Evolutionary conservation across 2,797 vertebrate genomes (phyloP).

Genomic region (Protosalanx chinensis): DNA sequence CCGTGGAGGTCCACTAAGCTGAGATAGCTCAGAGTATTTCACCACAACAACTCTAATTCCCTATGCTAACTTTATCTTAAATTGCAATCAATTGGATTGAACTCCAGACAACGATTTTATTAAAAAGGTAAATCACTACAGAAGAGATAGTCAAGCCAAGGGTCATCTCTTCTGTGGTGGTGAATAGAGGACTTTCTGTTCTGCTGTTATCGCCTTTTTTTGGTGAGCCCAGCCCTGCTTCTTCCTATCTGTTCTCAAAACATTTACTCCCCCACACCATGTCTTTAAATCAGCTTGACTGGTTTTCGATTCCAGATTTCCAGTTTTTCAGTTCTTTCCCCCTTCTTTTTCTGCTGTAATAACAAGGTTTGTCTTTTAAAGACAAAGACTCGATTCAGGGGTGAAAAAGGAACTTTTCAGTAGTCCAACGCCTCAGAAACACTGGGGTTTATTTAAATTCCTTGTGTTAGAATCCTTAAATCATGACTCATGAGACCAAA

Average conservation of each 20-base stretch:
- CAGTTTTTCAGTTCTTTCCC: not conserved
- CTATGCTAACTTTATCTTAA: not conserved
- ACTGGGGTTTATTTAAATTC: slow-evolving; percentile 65
- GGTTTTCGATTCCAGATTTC: slow-evolving; percentile 22
- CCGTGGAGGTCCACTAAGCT: not conserved
- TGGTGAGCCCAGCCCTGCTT: slow-evolving; percentile 23
- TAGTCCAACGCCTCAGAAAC: slow-evolving; percentile 59
- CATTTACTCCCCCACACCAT: slow-evolving; percentile 35
- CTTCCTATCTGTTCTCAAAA: slow-evolving; percentile 46
- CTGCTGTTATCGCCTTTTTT: slow-evolving; percentile 53
- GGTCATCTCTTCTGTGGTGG: slow-evolving; percentile 28
- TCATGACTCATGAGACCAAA: slow-evolving; percentile 61
- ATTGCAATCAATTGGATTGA: not conserved
- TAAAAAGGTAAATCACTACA: slow-evolving; percentile 16
- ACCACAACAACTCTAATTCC: not conserved
- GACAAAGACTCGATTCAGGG: slow-evolving; percentile 56
- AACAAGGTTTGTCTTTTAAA: slow-evolving; percentile 29
- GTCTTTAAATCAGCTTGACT: slow-evolving; percentile 26
- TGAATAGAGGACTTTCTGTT: slow-evolving; percentile 45
- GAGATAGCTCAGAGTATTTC: not conserved
- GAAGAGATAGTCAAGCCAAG: slow-evolving; percentile 4
- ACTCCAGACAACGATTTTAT: slow-evolving; percentile 4
- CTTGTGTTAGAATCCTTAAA: slow-evolving; percentile 53
- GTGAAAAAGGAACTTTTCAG: slow-evolving; percentile 39
- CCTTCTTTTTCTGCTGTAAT: slow-evolving; percentile 27